phyloP scores from a whole-genome alignment of 1,140 invertebrate genomes.

The Cydia pomonella region DNA sequence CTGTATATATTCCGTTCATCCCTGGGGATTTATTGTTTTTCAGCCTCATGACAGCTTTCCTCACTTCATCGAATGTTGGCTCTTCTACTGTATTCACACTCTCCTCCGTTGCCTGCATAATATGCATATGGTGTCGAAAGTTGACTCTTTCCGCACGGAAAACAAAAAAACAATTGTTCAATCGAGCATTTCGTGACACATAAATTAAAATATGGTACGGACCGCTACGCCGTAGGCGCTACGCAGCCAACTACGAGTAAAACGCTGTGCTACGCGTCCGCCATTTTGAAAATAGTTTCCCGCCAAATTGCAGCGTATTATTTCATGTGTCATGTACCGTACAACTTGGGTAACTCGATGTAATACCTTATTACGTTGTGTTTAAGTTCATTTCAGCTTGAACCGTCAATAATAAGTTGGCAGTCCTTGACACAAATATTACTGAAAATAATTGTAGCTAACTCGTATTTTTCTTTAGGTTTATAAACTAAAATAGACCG shows the following conservation, averaged over 20 bases:
- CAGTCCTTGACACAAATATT: constrained; percentile 4
- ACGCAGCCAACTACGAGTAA: background rate
- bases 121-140: too few relatives aligned
- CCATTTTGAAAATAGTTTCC: constrained; percentile 30
- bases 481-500: background rate
- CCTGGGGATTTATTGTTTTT: too few relatives aligned
- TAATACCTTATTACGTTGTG: background rate
- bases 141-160: too few relatives aligned
- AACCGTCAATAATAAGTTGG: background rate
- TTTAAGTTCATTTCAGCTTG: background rate
- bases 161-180: too few relatives aligned
- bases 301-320: constrained; percentile 2
- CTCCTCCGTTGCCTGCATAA: too few relatives aligned
- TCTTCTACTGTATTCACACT: too few relatives aligned
- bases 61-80: too few relatives aligned
- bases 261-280: background rate
- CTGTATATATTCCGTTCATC: too few relatives aligned
- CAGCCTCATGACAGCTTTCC: too few relatives aligned
- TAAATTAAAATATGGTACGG: background rate
- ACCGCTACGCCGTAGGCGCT: background rate
- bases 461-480: background rate
- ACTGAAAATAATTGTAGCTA: background rate
- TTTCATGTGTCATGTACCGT: background rate
- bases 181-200: too few relatives aligned
- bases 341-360: background rate